Evolutionary conservation across 2,797 vertebrate species (phyloP).

Genomic region (Bovichtus diacanthus): DNA sequence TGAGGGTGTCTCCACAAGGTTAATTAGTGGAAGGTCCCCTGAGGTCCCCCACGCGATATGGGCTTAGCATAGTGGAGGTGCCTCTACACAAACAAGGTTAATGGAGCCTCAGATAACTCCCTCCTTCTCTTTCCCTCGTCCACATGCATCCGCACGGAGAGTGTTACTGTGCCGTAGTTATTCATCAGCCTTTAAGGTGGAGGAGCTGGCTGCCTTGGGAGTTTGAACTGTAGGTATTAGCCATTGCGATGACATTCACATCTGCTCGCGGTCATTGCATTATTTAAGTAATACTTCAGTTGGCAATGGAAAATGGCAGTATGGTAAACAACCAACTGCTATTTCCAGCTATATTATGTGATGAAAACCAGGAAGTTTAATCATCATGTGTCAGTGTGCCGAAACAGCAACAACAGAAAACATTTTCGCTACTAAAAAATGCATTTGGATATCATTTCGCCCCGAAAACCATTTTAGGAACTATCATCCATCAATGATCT

Average conservation of each 20-base stretch:
- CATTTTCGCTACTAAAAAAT: conserved; percentile 69
- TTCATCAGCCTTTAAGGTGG: conserved; percentile 64
- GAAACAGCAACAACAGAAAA: conserved; percentile 60
- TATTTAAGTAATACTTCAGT: conserved; percentile 72
- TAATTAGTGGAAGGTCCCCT: conserved; percentile 86
- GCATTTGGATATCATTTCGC: conserved; percentile 70
- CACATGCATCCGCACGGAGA: conserved; percentile 57
- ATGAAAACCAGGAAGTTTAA: conserved; percentile 61
- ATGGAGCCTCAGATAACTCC: conserved; percentile 78
- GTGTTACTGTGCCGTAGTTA: conserved; percentile 56
- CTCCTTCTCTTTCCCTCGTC: conserved; percentile 57
- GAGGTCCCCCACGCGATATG: conserved; percentile 79
- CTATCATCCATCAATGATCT: conserved; percentile 73
- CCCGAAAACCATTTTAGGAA: conserved; percentile 67
- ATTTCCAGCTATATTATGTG: conserved; percentile 63
- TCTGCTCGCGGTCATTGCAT: conserved; percentile 71
- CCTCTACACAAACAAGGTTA: conserved; percentile 86
- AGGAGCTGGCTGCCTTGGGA: conserved; percentile 55
- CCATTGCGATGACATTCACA: conserved; percentile 73
- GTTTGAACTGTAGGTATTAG: conserved; percentile 58
- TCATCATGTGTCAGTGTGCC: conserved; percentile 65
- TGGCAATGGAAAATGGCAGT: conserved; percentile 52
- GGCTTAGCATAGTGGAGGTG: conserved; percentile 84
- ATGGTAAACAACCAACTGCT: conserved; percentile 69
- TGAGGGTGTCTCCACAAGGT: conserved; percentile 86